These are phyloP conservation scores for Orussus abietinus DNA, from an alignment of 1,140 invertebrate species.

Conservation along the genomic window DNA sequence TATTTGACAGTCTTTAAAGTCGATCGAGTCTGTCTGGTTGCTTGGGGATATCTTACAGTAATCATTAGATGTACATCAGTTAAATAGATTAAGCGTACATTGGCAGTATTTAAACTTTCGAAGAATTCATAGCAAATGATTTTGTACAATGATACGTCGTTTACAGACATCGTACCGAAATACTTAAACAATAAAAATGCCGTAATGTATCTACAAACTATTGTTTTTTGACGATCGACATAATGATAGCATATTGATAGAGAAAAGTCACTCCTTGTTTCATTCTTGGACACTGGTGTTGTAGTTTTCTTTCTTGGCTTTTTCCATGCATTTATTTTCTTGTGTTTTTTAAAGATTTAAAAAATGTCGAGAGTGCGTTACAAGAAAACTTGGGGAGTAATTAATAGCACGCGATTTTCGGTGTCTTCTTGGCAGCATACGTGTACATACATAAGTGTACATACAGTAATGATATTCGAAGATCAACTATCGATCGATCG, in stretches of 20 bases:
- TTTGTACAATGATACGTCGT: conserved; percentile 24
- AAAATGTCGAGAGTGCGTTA: neutral
- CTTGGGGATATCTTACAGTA: too few relatives aligned
- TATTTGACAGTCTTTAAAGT: too few relatives aligned
- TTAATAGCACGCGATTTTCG: too few relatives aligned
- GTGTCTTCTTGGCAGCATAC: conserved; percentile 5
- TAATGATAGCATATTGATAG: conserved; percentile 9
- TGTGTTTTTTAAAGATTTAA: conserved; percentile 15
- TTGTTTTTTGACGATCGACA: conserved; percentile 5
- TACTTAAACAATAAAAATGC: conserved; percentile 17
- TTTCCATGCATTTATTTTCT: conserved; percentile 12
- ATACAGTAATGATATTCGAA: conserved; percentile 2
- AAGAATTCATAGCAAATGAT: conserved; percentile 26
- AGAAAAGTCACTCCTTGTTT: conserved; percentile 2
- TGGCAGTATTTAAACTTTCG: conserved; percentile 27
- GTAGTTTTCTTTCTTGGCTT: too few relatives aligned
- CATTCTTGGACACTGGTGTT: too few relatives aligned
- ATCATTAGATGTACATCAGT: too few relatives aligned
- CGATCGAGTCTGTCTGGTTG: too few relatives aligned
- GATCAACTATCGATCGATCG: conserved; percentile 16
- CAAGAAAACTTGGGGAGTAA: neutral
- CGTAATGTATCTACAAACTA: conserved; percentile 15
- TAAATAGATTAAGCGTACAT: too few relatives aligned
- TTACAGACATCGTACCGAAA: conserved; percentile 20
- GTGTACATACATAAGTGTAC: neutral